Conservation (phyloP, 2,888 invertebrate genomes). For the Phortica okadai region DNA sequence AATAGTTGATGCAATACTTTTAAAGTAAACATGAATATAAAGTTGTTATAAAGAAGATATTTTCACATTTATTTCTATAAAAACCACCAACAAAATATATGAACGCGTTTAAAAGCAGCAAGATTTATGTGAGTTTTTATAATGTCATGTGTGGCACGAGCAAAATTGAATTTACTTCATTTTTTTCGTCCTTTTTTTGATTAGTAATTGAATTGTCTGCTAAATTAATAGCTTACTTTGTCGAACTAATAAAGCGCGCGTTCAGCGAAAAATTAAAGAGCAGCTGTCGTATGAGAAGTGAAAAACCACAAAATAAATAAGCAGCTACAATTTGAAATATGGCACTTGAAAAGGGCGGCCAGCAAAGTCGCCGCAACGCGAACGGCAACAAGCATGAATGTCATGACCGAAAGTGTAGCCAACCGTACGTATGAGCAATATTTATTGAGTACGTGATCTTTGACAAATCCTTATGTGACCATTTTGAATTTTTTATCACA, state of each 20-base stretch:
- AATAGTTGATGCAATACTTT: not conserved
- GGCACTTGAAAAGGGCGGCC: not conserved
- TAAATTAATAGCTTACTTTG: slow-evolving; percentile 59
- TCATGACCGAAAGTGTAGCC: slow-evolving; percentile 53
- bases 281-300: not conserved
- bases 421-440: slow-evolving; percentile 73
- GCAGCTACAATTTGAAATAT: slow-evolving; percentile 11
- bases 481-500: slow-evolving; percentile 74
- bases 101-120: slow-evolving; percentile 52
- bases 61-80: not conserved
- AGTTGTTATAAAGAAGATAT: not conserved
- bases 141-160: slow-evolving; percentile 51
- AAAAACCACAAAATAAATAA: slow-evolving; percentile 17
- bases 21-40: not conserved
- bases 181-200: not conserved
- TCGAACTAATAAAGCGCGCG: slow-evolving; percentile 41
- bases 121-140: slow-evolving; percentile 67
- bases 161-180: not conserved
- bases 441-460: slow-evolving; percentile 77
- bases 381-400: slow-evolving; percentile 52
- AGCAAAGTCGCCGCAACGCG: not conserved
- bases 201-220: slow-evolving; percentile 65
- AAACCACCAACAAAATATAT: slow-evolving; percentile 21
- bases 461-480: slow-evolving; percentile 76
- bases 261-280: slow-evolving; percentile 26